Percentiles rank a stretch among this genome's conserved stretches.
Conservation (phyloP, 37 sponge, comb jelly and placozoan genomes). For the Crambe crambe region DNA sequence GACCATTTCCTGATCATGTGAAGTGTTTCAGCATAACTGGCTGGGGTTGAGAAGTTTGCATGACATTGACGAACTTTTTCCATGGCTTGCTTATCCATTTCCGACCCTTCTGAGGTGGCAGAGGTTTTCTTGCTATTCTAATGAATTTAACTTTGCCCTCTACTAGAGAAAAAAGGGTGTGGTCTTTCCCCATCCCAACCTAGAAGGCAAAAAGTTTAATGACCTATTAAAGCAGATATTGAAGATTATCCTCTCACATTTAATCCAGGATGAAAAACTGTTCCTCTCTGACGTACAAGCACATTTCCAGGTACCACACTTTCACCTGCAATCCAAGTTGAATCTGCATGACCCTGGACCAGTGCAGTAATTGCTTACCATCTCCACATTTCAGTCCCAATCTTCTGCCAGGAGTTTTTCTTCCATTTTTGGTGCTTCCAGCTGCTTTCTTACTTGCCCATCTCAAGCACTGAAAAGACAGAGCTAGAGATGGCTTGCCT, state of each 20-base stretch:
- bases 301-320: conserved; percentile 75
- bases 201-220: conserved; percentile 1
- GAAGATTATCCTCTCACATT: conserved; percentile 52
- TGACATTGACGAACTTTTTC: conserved; percentile 56
- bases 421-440: conserved; percentile 65
- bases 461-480: conserved; percentile 20
- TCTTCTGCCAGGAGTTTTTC: conserved; percentile 72
- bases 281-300: conserved; percentile 80
- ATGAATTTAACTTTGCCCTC: conserved; percentile 76
- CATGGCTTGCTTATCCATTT: conserved; percentile 53
- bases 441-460: conserved; percentile 80
- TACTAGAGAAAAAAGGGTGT: conserved; percentile 84
- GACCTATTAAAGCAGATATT: neutral
- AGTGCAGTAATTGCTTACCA: conserved; percentile 52
- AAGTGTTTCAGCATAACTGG: conserved; percentile 24
- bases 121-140: conserved; percentile 34
- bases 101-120: conserved; percentile 32
- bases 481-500: neutral
- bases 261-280: conserved; percentile 76
- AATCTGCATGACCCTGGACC: conserved; percentile 3
- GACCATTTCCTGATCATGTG: neutral
- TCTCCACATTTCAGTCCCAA: conserved; percentile 83
- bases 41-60: conserved; percentile 9
- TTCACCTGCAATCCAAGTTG: conserved; percentile 51
- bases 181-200: conserved; percentile 93